Evolutionary conservation across 1,140 invertebrate genomes (phyloP), one percentile per base, ranked within the genome.

Genomic region (Littorina saxatilis): DNA sequence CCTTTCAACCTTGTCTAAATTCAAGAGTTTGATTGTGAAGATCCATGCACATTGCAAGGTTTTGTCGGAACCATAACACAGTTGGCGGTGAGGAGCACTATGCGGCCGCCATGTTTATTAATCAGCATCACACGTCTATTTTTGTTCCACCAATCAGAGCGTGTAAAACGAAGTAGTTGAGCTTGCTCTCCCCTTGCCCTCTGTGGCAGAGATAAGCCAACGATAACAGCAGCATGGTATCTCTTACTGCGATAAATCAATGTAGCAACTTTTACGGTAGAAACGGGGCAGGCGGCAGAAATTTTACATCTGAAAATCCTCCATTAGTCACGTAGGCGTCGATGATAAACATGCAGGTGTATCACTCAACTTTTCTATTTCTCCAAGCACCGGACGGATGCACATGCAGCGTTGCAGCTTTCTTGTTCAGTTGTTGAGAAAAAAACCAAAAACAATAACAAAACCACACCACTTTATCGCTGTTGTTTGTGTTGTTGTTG

Each of bases 61-160:
- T 66, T 20, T 40, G 50, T 78, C 32, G 66, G 58, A 78, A 73
- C 32, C 55, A 78, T 63, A 23, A 78, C 58, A 78, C 76, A 66
- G 58, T 58, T 58, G 55, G 55, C 35, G 29, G 66, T 58, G 55
- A 78, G 20, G 35, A 43, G 76, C 76, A 63, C 76, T 78, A 78
- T 47, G 43, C 35, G 76, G 76, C 76, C 50, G 76, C 76, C 76
- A 78, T 78, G 58, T 78, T 78, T 78, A 78, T 78, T 78, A 78
- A 78, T 78, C 76, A 78, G 76, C 76, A 78, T 78, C 76, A 39
- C 55, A 73, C 58, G 58, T 66, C 76, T 78, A 78, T 78, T 78
- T 78, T 78, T 55, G 58, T 15, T 58, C 55, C 50, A 78, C 76
- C 76, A 78, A 78, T 43, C 55, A 78, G 76, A 63, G 58, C 35